phyloP scores from a whole-genome alignment of 2,888 invertebrate genomes.

The Eristalis arbustorum region DNA sequence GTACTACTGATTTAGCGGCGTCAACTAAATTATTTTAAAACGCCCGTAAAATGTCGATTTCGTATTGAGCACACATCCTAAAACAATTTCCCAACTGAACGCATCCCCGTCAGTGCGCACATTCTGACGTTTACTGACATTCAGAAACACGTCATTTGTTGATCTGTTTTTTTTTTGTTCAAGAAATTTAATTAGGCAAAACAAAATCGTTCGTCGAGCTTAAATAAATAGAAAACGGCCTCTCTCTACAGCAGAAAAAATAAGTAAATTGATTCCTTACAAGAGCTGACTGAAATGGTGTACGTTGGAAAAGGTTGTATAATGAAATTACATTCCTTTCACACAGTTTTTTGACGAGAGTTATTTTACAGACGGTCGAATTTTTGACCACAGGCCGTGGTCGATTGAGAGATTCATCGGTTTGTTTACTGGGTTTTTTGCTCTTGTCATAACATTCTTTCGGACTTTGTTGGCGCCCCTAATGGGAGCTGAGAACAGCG shows the following conservation, averaged over 20 bases:
- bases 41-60: too few relatives aligned
- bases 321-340: too few relatives aligned
- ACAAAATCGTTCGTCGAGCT: too few relatives aligned
- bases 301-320: constrained; percentile 47
- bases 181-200: too few relatives aligned
- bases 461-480: constrained; percentile 44
- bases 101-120: background rate
- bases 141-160: constrained; percentile 26
- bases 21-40: too few relatives aligned
- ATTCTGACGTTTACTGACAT: background rate
- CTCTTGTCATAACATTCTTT: constrained; percentile 44
- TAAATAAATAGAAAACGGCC: too few relatives aligned
- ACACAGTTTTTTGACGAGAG: background rate
- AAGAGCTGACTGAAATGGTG: constrained; percentile 21
- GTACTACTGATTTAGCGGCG: too few relatives aligned
- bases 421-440: constrained; percentile 49
- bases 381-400: constrained; percentile 45
- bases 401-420: constrained; percentile 46
- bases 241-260: too few relatives aligned
- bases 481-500: constrained; percentile 30
- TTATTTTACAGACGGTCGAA: constrained; percentile 35
- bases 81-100: background rate
- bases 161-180: background rate
- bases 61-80: background rate
- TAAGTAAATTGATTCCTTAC: background rate